phyloP scores from a whole-genome alignment of 2,888 invertebrate genomes.

The Elmis aenea region DNA sequence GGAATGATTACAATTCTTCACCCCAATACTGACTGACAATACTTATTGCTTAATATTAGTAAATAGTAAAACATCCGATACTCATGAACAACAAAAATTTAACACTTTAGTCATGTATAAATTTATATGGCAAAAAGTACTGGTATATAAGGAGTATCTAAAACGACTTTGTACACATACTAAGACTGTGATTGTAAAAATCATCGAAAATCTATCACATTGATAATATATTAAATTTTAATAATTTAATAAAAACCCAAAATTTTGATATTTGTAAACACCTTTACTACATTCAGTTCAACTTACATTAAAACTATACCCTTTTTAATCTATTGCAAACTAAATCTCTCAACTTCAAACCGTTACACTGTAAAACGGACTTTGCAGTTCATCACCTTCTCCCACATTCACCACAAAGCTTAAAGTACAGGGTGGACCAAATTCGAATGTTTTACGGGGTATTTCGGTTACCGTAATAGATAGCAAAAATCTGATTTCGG shows the following conservation, averaged over 20 bases:
- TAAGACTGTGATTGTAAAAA: conserved; percentile 61
- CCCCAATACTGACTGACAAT: conserved; percentile 50
- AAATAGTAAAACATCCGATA: conserved; percentile 26
- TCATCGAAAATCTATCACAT: conserved; percentile 66
- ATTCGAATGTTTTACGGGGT: too few relatives aligned
- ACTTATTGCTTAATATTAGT: conserved; percentile 50
- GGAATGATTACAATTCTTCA: conserved; percentile 46
- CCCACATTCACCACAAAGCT: too few relatives aligned
- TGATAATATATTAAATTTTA: conserved; percentile 35
- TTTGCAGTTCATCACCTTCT: too few relatives aligned
- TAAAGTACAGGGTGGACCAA: too few relatives aligned
- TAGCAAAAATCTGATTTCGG: too few relatives aligned
- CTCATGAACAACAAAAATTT: conserved; percentile 32
- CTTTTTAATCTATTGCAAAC: too few relatives aligned
- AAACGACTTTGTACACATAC: conserved; percentile 50
- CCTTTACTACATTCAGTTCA: conserved; percentile 11
- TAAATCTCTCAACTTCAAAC: too few relatives aligned
- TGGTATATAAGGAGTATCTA: conserved; percentile 50
- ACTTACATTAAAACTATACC: too few relatives aligned
- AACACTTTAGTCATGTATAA: conserved; percentile 40
- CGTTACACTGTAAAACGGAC: too few relatives aligned
- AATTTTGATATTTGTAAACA: conserved; percentile 16
- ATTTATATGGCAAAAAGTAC: conserved; percentile 47
- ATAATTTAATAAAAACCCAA: conserved; percentile 23
- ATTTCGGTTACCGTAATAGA: too few relatives aligned